These are phyloP conservation scores for Daphoenositta chrysoptera DNA, from an alignment of 2,113 vertebrate species.

Conservation along the genomic window DNA sequence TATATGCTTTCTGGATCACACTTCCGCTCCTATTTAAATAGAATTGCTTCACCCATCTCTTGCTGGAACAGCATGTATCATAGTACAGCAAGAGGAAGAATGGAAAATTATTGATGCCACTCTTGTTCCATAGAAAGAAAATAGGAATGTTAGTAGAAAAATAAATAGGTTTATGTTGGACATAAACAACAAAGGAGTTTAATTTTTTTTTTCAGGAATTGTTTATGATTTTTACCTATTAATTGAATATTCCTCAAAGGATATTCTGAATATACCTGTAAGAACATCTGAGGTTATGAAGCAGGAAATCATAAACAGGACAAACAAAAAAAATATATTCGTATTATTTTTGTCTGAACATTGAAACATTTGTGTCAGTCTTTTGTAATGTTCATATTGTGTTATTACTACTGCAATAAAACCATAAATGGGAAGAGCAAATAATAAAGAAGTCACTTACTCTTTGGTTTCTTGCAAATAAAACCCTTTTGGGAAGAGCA, in stretches of 20 bases:
- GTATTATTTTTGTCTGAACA: not conserved
- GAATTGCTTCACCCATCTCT: slow-evolving; percentile 9
- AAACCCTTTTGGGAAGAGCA: slow-evolving; percentile 78
- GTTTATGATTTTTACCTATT: not conserved
- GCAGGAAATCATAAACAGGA: not conserved
- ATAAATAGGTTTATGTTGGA: not conserved
- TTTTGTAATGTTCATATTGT: not conserved
- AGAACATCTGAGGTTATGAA: not conserved
- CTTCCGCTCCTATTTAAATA: not conserved
- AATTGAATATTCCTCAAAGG: not conserved
- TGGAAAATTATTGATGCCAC: not conserved
- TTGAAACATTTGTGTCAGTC: not conserved
- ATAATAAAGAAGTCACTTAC: slow-evolving; percentile 65
- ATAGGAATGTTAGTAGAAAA: not conserved
- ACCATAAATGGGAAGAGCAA: not conserved
- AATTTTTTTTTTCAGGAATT: not conserved
- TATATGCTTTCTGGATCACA: not conserved
- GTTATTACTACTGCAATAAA: not conserved
- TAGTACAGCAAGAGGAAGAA: not conserved
- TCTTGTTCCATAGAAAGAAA: not conserved
- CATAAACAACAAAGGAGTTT: not conserved
- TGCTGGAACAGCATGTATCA: not conserved
- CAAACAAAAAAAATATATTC: not conserved
- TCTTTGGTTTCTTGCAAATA: slow-evolving; percentile 88
- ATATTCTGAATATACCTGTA: too few species aligned